phyloP scores from a whole-genome alignment of 2,888 invertebrate genomes.

The Drosophila colorata region DNA sequence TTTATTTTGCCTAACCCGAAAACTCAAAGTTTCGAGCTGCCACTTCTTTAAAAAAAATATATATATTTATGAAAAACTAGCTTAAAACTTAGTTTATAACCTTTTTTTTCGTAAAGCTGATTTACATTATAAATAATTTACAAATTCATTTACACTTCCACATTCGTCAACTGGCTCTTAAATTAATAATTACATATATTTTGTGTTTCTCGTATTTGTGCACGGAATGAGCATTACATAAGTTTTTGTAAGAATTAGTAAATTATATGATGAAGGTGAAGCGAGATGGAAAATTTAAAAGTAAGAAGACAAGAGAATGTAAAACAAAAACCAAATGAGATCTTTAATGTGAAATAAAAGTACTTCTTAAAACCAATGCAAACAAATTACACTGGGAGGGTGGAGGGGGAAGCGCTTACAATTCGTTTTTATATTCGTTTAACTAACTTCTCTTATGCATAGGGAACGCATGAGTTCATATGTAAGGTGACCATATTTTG shows the following conservation, averaged over 20 bases:
- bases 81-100: conserved; percentile 60
- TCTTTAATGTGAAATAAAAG: conserved; percentile 72
- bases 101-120: conserved; percentile 35
- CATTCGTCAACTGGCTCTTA: conserved; percentile 16
- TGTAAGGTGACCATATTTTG: not conserved
- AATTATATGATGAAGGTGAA: conserved; percentile 63
- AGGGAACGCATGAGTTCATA: not conserved
- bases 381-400: conserved; percentile 1
- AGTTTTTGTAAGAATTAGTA: conserved; percentile 76
- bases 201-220: conserved; percentile 35
- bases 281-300: conserved; percentile 49
- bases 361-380: conserved; percentile 52
- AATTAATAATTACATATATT: conserved; percentile 4
- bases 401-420: too few species aligned
- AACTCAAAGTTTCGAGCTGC: conserved; percentile 67
- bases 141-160: conserved; percentile 7
- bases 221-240: conserved; percentile 61
- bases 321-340: conserved; percentile 62
- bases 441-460: too few species aligned
- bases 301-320: conserved; percentile 48
- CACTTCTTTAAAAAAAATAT: conserved; percentile 32
- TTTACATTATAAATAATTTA: conserved; percentile 9
- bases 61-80: conserved; percentile 23
- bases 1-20: conserved; percentile 7
- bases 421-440: too few species aligned